Base-by-base conservation (phyloP, 1,140 invertebrate genomes). In the Chironomus striatipennis region DNA sequence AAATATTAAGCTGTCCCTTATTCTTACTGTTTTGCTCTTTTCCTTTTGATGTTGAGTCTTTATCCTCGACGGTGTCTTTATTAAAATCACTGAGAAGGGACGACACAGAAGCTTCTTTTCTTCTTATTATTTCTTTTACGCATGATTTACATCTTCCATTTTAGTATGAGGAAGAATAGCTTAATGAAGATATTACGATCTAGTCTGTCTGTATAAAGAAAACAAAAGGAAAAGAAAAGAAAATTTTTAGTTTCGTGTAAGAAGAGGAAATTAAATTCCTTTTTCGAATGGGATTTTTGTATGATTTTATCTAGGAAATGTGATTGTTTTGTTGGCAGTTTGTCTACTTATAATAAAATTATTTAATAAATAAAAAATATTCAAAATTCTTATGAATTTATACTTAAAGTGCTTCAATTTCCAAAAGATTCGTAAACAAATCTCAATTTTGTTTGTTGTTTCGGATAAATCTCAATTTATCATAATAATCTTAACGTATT, bases 71-170 rank as follows among this genome's bases (percentile, higher is more conserved):
- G 24, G 24, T 12, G 47, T 57, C 12, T 57, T 57, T 57, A n/a
- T 57, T 12, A 57, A 57, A 57, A 15, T 5, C 12, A 15, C 10
- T 57, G 47, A 57, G 5, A 57, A 15, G 47, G 47, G n/a, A 57
- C n/a, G 47, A n/a, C n/a, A 57, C 12, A 57, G 12, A n/a, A n/a
- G 15, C n/a, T 12, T 15, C 15, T 57, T 7, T 47, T 15, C 8
- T 15, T 47, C 1, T 10, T 57, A 12, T 15, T 57, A 5, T 15
- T 57, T 57, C 47, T 15, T 57, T 57, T 57, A 57, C 47, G 47
- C 47, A 57, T 57, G 47, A 57, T 57, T 57, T 57, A 57, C 47
- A 57, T 57, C 12, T n/a, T 57, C 24, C 47, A 57, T 57, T 57
- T 34, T 5, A 12, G 47, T 10, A 57, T n/a, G 47, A 57, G 47